Evolutionary conservation across 2,797 vertebrate species (phyloP).

Genomic region (Microchirus variegatus): DNA sequence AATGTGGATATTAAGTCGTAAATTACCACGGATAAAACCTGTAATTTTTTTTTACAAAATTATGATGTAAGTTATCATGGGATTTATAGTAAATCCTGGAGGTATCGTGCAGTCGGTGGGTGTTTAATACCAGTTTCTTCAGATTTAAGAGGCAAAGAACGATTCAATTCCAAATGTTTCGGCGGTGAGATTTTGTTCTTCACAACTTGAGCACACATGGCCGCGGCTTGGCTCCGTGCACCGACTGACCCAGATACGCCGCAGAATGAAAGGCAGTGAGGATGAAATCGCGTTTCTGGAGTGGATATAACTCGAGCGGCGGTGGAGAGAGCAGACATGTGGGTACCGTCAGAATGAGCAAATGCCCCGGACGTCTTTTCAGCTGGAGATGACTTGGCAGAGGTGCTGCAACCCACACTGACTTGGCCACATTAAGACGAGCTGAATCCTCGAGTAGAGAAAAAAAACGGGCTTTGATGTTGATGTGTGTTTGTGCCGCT

Average conservation of each 20-base stretch:
- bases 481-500: conserved; percentile 20
- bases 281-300: conserved; percentile 49
- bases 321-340: conserved; percentile 32
- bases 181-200: conserved; percentile 1
- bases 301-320: conserved; percentile 53
- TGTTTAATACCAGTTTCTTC: background rate
- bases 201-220: conserved; percentile 55
- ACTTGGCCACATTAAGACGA: conserved; percentile 32
- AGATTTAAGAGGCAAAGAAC: background rate
- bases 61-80: too few species aligned
- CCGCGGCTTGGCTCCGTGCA: conserved; percentile 30
- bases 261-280: conserved; percentile 42
- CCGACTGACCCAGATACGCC: conserved; percentile 60
- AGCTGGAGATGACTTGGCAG: conserved; percentile 61
- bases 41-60: too few species aligned
- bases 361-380: conserved; percentile 53
- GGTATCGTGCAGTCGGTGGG: too few species aligned
- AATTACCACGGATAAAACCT: too few species aligned
- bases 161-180: conserved; percentile 9
- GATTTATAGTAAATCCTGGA: too few species aligned
- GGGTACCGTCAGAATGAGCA: conserved; percentile 37
- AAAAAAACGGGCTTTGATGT: conserved; percentile 39
- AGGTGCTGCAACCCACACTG: conserved; percentile 48
- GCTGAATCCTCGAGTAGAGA: conserved; percentile 48
- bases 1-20: too few species aligned